Evolutionary conservation across 2,888 invertebrate species (phyloP).

Genomic region (Congeria kusceri): DNA sequence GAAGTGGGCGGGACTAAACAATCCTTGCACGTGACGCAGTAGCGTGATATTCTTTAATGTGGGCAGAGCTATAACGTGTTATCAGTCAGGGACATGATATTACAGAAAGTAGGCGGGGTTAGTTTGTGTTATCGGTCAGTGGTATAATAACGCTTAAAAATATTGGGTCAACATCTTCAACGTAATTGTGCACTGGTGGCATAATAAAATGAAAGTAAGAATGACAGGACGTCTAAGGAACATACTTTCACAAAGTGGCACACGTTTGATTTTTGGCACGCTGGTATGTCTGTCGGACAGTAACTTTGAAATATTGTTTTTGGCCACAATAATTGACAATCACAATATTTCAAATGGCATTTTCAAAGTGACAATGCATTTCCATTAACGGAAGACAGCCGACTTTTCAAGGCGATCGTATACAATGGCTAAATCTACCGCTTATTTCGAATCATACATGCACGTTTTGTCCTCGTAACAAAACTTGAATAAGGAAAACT

Average conservation of each 20-base stretch:
- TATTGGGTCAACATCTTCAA: no score
- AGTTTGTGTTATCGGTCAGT: no score
- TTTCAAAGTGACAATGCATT: slow-evolving; percentile 72
- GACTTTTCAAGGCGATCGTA: slow-evolving; percentile 53
- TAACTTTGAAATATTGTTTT: slow-evolving; percentile 89
- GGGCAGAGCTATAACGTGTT: no score
- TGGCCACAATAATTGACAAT: slow-evolving; percentile 88
- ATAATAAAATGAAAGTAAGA: slow-evolving; percentile 50
- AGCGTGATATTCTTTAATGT: no score
- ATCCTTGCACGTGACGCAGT: no score
- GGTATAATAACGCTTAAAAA: no score
- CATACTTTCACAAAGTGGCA: slow-evolving; percentile 86
- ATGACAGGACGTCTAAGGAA: slow-evolving; percentile 58
- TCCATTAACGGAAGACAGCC: slow-evolving; percentile 37
- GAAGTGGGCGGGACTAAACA: no score
- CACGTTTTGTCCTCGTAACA: slow-evolving; percentile 90
- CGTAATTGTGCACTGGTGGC: no score
- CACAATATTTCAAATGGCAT: slow-evolving; percentile 73
- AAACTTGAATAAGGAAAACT: slow-evolving; percentile 85
- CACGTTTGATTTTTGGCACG: slow-evolving; percentile 90
- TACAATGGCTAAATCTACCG: slow-evolving; percentile 91
- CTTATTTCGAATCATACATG: slow-evolving; percentile 93
- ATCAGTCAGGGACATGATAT: no score
- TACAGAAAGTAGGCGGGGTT: no score
- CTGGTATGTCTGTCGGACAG: slow-evolving; percentile 90